Base-by-base conservation (phyloP, 2,888 invertebrate genomes). In the Notodonta dromedarius region DNA sequence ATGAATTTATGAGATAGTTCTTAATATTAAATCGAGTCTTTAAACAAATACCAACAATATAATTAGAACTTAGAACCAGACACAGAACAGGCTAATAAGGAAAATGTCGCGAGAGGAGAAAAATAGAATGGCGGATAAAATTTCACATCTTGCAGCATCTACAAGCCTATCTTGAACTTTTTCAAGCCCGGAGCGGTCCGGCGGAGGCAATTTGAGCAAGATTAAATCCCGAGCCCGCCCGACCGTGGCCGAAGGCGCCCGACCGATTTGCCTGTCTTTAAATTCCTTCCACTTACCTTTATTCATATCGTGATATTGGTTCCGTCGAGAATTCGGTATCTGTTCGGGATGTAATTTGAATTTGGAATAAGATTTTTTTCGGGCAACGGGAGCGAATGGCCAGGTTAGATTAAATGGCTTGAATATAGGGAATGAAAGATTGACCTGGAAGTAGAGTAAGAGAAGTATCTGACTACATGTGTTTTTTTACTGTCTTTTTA, bases 151-250 rank as follows among this genome's bases (percentile, higher is more conserved):
- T 72, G 72, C 76, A 74, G 74, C 70, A 73, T 79, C 76, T 76
- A 65, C 71, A 74, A 76, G 76, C 74, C 78, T 73, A 72, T 74
- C 75, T 71, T 67, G 70, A 76, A 75, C 69, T 73, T 73, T 75
- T 72, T 74, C 74, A 76, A 74, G 76, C 73, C 56, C 60, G 64
- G 62, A 75, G 73, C 74, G 73, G 74, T 75, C 78, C 78, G 66
- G 65, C 67, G 66, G 63, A 78, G 78, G 84, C 83, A 85, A 85
- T 85, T 84, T 84, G 73, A 71, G 74, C 76, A 73, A 85, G 85
- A 85, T 85, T 85, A 84, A 85, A 85, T 79, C 80, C 78, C 71
- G 76, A 73, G 74, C 61, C 56, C 76, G 72, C 63, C 80, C 78
- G 79, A 77, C 77, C 83, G 76, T 84, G 66, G 59, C 76, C 69